Evolutionary conservation across 2,797 vertebrate species (phyloP).

Genomic region (Sebastes wilsoni): DNA sequence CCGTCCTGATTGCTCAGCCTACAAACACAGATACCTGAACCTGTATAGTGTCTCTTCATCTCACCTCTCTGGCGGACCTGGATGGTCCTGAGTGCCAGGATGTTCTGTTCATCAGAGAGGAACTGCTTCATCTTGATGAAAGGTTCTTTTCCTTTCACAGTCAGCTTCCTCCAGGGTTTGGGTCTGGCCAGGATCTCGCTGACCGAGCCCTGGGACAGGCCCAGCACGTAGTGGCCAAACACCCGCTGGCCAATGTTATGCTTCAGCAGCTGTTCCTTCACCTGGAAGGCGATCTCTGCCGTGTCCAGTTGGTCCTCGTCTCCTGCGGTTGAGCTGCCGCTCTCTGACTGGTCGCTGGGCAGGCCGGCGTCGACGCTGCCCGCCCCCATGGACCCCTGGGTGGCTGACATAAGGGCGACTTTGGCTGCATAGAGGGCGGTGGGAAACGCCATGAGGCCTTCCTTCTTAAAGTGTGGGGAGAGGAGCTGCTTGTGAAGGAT

Average conservation of each 20-base stretch:
- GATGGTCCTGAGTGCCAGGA: conserved; percentile 96
- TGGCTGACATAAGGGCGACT: conserved; percentile 76
- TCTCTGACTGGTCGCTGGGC: conserved; percentile 86
- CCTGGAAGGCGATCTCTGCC: conserved; percentile 96
- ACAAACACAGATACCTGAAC: neutral
- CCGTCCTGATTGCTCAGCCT: neutral
- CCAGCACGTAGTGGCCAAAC: conserved; percentile 97
- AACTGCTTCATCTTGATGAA: conserved; percentile 99
- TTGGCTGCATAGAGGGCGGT: conserved; percentile 88
- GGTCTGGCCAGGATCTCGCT: conserved; percentile 98
- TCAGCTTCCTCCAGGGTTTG: conserved; percentile 99
- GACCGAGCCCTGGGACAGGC: conserved; percentile 97
- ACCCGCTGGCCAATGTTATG: conserved; percentile 99
- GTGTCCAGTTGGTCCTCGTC: conserved; percentile 97
- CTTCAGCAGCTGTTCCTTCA: conserved; percentile 98
- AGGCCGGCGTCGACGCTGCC: conserved; percentile 78
- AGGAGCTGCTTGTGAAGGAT: conserved; percentile 86
- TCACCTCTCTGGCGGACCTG: conserved; percentile 99
- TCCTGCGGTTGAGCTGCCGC: conserved; percentile 71
- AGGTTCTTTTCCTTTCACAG: conserved; percentile 98
- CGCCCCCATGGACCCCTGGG: conserved; percentile 67
- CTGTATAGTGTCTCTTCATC: conserved; percentile 34
- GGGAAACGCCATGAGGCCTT: conserved; percentile 84
- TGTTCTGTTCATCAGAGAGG: conserved; percentile 97
- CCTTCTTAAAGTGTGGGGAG: conserved; percentile 87